Base-by-base conservation (phyloP, 2,113 vertebrate species). In the Passer montanus region DNA sequence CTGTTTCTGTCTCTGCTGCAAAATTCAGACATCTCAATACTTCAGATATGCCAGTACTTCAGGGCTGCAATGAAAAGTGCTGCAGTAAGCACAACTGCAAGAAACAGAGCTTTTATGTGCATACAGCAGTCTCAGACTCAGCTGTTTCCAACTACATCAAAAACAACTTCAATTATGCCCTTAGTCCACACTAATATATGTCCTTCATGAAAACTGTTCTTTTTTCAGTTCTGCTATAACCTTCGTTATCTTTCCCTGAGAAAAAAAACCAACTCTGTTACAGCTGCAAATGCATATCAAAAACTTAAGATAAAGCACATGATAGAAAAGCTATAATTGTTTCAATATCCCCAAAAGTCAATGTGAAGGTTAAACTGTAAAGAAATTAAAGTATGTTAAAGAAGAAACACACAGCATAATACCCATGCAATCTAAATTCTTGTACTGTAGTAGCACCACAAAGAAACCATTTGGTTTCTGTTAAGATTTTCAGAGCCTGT, bases 381-480 rank as follows among this genome's bases (percentile, higher is more conserved):
- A 69, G 33, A 93, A 68, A 78, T 72, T 84, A 23, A 74, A 92
- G 33, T 87, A 68, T 46, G 17, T 72, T 79, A 90, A 83, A 68
- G 53, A 27, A 81, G 81, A 89, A 94, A 46, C 30, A 56, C 21
- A 35, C 6, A 69, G 75, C 23, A 79, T 56, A 85, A 79, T 74
- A 50, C 58, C 24, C 35, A 62, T 70, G 43, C 62, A 72, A 62
- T 73, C 43, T 80, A 46, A 91, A 74, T 89, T 93, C 55, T 79
- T 87, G 18, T 66, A 68, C 87, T 94, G 63, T 93, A 94, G 84
- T 95, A 91, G 91, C 82, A 95, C 82, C 63, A 80, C 63, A 85
- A 69, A 86, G 67, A 94, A 74, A 85, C 55, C 75, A 90, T 91
- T 94, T 84, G 82, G 70, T 91, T 97, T 87, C 90, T 95, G 82